Evolutionary conservation across 2,113 vertebrate species (phyloP).

Genomic region (Dinomys branickii): DNA sequence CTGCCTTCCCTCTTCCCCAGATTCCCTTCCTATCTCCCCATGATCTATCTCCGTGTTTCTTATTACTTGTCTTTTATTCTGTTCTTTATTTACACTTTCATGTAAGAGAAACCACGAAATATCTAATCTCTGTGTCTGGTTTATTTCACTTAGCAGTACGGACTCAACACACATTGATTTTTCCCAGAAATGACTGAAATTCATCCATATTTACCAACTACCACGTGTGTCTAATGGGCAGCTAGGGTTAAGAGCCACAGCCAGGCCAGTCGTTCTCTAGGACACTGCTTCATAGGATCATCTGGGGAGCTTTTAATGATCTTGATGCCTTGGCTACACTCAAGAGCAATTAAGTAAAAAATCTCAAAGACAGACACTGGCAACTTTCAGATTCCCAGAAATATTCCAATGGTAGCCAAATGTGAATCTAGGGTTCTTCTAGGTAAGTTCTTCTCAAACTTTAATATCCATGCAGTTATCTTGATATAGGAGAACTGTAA

Average conservation of each 20-base stretch:
- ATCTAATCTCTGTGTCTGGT: not conserved
- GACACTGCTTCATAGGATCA: not conserved
- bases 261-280: not conserved
- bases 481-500: not conserved
- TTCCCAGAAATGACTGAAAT: not conserved
- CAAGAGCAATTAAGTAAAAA: not conserved
- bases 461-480: not conserved
- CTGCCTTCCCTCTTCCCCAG: not conserved
- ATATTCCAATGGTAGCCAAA: not conserved
- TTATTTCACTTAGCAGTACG: not conserved
- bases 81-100: not conserved
- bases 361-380: not conserved
- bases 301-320: not conserved
- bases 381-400: not conserved
- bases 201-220: not conserved
- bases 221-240: not conserved
- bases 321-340: not conserved
- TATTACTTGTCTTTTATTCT: not conserved
- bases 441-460: not conserved
- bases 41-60: not conserved
- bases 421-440: not conserved
- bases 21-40: not conserved
- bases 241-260: not conserved
- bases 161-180: not conserved
- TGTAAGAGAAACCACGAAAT: not conserved